Base-by-base conservation (phyloP, 2,888 invertebrate genomes). In the Stenchaetothrips biformis region DNA sequence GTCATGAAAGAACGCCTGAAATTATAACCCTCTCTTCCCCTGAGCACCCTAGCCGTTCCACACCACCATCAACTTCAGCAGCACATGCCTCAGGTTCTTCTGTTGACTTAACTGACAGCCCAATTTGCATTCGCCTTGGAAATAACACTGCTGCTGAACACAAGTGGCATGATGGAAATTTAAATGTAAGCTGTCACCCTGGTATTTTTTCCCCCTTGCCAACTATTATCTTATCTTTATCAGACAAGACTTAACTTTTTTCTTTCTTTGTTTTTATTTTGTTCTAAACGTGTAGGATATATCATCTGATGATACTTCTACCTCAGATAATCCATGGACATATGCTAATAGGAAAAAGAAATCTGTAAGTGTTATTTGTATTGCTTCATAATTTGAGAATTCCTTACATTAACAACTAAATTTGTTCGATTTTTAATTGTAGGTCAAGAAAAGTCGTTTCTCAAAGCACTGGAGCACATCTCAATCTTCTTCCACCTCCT, bases 1-100 rank as follows among this genome's bases (percentile, higher is more conserved):
- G 90, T 81, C 89, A 89, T 82, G 91, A 91, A 83, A 88, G 92
- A 81, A 92, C 92, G 74, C 92, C 92, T 0, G 91, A 91, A 85
- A 88, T 92, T 0, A 90, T 92, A 25, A 90, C 91, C n/a, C 67
- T 74, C 25, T 74, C 67, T 9, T 74, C 67, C 7, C 67, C 67
- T 74, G 67, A 74, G 25, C 67, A 74, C 25, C 67, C 67, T 25
- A 2, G 25, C 21, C 7, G 0, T 7, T 7, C 67, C 8, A 11
- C 67, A 0, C 25, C 67, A 25, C 67, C 21, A 59, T 18, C 59
- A 59, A 18, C 16, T 59, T 18, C 59, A 6, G 18, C 18, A 0
- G 18, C 18, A 6, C 18, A 59, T 21, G 25, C 67, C 11, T 74
- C 25, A 11, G 25, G 67, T 21, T 25, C 25, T 25, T 11, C 25